Conservation (phyloP, 2,888 invertebrate genomes). For the Podotricha telesiphe region DNA sequence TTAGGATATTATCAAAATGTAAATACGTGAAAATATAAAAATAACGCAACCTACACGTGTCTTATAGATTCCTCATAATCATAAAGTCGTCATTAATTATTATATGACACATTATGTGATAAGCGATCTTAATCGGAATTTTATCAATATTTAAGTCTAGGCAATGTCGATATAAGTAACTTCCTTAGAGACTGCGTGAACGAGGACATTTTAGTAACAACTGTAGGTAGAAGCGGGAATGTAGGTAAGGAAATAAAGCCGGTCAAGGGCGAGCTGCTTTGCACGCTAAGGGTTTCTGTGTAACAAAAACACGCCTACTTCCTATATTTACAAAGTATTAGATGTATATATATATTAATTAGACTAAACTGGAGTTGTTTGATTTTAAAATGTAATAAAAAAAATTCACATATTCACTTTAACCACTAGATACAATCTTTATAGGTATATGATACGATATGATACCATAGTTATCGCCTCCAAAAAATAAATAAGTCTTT, state of each 20-base stretch:
- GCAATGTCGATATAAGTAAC: not conserved
- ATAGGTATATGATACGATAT: too few species aligned
- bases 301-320: slow-evolving; percentile 17
- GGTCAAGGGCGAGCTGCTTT: slow-evolving; percentile 31
- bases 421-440: too few species aligned
- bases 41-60: not conserved
- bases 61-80: not conserved
- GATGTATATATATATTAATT: not conserved
- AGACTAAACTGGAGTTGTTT: not conserved
- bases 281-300: slow-evolving; percentile 32
- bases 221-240: slow-evolving; percentile 14
- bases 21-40: too few species aligned
- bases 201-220: slow-evolving; percentile 17
- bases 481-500: too few species aligned
- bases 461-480: too few species aligned
- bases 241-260: slow-evolving; percentile 33
- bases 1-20: too few species aligned
- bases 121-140: not conserved
- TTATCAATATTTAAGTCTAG: slow-evolving; percentile 11
- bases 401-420: not conserved
- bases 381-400: not conserved
- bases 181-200: slow-evolving; percentile 4
- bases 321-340: not conserved
- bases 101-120: not conserved
- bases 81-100: not conserved